These are phyloP conservation scores for Oncorhynchus keta DNA, from an alignment of 2,113 vertebrate species.

Conservation along the genomic window DNA sequence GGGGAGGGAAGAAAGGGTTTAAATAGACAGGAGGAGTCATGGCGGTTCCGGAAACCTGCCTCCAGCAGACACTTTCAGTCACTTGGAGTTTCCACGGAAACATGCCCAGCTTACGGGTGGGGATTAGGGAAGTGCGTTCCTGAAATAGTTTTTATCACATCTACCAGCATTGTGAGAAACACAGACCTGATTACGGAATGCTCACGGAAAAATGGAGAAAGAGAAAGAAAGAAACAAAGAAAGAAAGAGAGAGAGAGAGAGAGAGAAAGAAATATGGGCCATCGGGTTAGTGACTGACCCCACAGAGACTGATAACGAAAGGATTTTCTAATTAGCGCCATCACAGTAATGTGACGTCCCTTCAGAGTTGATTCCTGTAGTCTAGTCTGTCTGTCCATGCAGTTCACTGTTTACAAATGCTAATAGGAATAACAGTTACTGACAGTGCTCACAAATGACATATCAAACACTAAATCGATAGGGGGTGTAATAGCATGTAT, in stretches of 20 bases:
- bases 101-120: constrained; percentile 14
- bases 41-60: neutral
- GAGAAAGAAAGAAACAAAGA: neutral
- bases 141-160: constrained; percentile 29
- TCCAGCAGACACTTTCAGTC: neutral
- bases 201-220: constrained; percentile 24
- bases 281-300: constrained; percentile 37
- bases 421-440: neutral
- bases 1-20: neutral
- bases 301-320: constrained; percentile 37
- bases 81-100: constrained; percentile 33
- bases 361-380: neutral
- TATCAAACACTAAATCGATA: constrained; percentile 38
- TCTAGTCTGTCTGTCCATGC: constrained; percentile 4
- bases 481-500: neutral
- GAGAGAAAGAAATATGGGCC: neutral
- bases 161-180: constrained; percentile 10
- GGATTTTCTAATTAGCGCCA: constrained; percentile 44
- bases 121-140: constrained; percentile 22
- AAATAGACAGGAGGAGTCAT: constrained; percentile 4
- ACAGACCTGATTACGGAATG: constrained; percentile 24
- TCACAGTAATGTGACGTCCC: neutral
- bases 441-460: neutral
- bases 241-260: too few relatives aligned
- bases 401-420: constrained; percentile 5